Evolutionary conservation across 2,113 vertebrate species (phyloP).

Genomic region (Mystacornis crossleyi): DNA sequence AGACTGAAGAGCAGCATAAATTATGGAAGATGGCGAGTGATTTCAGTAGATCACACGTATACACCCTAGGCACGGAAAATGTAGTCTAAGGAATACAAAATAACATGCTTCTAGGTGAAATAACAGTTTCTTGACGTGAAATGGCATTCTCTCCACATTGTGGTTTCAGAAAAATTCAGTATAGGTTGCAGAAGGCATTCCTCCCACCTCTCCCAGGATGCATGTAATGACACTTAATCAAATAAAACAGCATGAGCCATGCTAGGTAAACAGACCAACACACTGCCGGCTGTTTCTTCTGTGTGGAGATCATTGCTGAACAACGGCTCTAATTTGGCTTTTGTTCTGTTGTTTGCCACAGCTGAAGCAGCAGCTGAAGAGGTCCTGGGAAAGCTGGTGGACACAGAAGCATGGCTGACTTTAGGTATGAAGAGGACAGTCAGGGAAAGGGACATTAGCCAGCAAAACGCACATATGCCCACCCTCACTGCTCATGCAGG

Average conservation of each 20-base stretch:
- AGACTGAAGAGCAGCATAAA: slow-evolving; percentile 42
- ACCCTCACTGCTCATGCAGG: neutral
- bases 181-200: neutral
- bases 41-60: neutral
- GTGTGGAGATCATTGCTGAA: neutral
- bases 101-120: neutral
- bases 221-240: slow-evolving; percentile 15
- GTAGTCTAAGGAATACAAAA: neutral
- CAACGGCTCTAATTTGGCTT: neutral
- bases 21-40: neutral
- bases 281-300: neutral
- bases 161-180: neutral
- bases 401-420: neutral
- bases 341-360: neutral
- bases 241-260: slow-evolving; percentile 3
- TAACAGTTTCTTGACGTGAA: neutral
- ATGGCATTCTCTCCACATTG: neutral
- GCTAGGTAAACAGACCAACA: neutral
- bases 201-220: neutral
- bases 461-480: neutral
- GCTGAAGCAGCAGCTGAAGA: neutral
- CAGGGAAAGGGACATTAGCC: neutral
- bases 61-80: neutral
- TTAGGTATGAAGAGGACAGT: neutral
- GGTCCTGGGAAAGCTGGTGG: neutral